phyloP scores from a whole-genome alignment of 92 coral and sea anemone species.

The Virgularia gustaviana region DNA sequence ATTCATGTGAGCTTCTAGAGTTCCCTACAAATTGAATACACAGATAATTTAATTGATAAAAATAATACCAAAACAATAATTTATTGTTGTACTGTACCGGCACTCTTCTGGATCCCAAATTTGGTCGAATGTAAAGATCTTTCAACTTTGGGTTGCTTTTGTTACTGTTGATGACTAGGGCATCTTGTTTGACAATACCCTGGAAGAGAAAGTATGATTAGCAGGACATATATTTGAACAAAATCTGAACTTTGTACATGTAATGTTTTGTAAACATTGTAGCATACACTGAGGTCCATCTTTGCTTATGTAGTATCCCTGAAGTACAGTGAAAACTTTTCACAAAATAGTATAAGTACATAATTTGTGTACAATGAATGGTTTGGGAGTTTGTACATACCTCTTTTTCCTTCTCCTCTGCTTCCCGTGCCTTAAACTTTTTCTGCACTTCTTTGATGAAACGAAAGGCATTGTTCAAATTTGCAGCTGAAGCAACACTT shows the following conservation, averaged over 20 bases:
- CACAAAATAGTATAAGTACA: background rate
- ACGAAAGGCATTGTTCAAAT: slow-evolving; percentile 84
- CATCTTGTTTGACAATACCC: slow-evolving; percentile 98
- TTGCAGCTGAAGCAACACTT: slow-evolving; percentile 67
- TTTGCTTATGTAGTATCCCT: background rate
- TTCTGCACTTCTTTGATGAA: slow-evolving; percentile 97
- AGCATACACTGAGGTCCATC: too few relatives aligned
- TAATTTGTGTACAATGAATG: background rate
- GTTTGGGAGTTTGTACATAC: too few relatives aligned
- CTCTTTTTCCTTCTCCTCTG: slow-evolving; percentile 95
- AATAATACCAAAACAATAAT: too few relatives aligned
- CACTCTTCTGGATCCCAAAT: slow-evolving; percentile 71
- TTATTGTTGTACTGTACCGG: slow-evolving; percentile 61
- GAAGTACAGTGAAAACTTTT: background rate
- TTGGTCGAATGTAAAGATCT: slow-evolving; percentile 95
- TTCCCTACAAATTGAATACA: slow-evolving; percentile 62
- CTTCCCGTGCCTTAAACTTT: slow-evolving; percentile 93
- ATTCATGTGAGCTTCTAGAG: slow-evolving; percentile 87
- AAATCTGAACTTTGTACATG: too few relatives aligned
- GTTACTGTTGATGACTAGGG: slow-evolving; percentile 67
- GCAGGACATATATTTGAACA: background rate
- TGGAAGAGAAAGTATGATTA: slow-evolving; percentile 7
- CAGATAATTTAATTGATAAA: background rate
- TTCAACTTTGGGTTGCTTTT: slow-evolving; percentile 93
- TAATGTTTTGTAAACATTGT: too few relatives aligned